Percentiles rank a stretch among this genome's conserved stretches.
Evolutionary conservation across 37 sponge, comb jelly and placozoan species (phyloP).

Genomic region (Chondrosia reniformis): DNA sequence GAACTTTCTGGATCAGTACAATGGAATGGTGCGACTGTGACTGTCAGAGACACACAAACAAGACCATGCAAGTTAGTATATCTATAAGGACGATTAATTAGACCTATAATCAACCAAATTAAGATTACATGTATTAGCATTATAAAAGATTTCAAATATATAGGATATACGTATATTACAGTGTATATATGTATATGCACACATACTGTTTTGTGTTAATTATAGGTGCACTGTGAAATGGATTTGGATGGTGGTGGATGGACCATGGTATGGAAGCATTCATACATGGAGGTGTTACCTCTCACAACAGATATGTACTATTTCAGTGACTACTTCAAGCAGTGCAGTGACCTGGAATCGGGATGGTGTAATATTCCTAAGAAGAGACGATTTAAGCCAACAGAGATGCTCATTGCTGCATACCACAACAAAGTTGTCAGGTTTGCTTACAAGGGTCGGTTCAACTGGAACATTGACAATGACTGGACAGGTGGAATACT

Average conservation of each 20-base stretch:
- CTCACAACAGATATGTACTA: slow-evolving; percentile 25
- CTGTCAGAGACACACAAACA: too few species aligned
- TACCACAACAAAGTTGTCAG: neutral
- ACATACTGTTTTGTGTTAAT: too few species aligned
- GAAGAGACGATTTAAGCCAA: slow-evolving; percentile 25
- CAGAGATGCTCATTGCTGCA: slow-evolving; percentile 25
- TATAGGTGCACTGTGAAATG: slow-evolving; percentile 28
- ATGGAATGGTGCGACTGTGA: too few species aligned
- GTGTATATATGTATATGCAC: too few species aligned
- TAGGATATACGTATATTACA: too few species aligned
- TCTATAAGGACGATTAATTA: too few species aligned
- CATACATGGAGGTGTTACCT: slow-evolving; percentile 27
- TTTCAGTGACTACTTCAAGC: slow-evolving; percentile 13
- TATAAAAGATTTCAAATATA: too few species aligned
- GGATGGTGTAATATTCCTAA: slow-evolving; percentile 34
- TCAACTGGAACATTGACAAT: slow-evolving; percentile 33
- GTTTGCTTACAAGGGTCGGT: slow-evolving; percentile 28
- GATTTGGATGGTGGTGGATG: slow-evolving; percentile 24
- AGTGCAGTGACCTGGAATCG: neutral
- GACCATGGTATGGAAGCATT: slow-evolving; percentile 34
- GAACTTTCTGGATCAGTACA: too few species aligned
- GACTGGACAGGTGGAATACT: slow-evolving; percentile 30
- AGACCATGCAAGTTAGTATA: too few species aligned
- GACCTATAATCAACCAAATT: too few species aligned
- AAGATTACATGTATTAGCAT: too few species aligned